These are phyloP conservation scores for Thamnophis elegans DNA, from an alignment of 2,797 vertebrate species.

Conservation along the genomic window DNA sequence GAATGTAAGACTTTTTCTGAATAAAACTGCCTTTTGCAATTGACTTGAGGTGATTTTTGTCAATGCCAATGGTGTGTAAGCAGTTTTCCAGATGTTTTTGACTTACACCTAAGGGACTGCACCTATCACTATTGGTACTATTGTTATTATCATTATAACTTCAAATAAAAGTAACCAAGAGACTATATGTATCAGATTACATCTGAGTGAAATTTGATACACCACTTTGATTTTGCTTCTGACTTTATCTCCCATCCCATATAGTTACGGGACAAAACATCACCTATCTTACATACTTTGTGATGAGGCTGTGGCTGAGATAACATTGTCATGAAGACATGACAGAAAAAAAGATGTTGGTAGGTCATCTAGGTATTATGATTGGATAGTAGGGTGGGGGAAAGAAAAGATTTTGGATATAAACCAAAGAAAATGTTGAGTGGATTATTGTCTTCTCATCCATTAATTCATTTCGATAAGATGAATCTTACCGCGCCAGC, in stretches of 20 bases:
- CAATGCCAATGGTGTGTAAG: background rate
- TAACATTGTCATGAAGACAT: background rate
- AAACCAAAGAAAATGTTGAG: background rate
- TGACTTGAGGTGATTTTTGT: background rate
- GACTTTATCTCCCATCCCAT: background rate
- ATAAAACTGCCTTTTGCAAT: background rate
- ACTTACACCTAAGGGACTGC: background rate
- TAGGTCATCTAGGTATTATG: background rate
- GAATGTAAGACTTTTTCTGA: background rate
- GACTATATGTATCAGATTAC: background rate
- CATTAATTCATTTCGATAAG: background rate
- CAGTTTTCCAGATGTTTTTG: background rate
- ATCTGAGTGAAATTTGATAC: background rate
- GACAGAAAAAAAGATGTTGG: background rate
- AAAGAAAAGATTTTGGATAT: background rate
- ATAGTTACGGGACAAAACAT: background rate
- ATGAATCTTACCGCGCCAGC: background rate
- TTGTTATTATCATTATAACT: background rate
- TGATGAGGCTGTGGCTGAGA: background rate
- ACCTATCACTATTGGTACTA: background rate
- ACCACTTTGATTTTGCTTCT: background rate
- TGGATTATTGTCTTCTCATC: background rate
- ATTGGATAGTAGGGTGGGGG: background rate
- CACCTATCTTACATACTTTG: background rate
- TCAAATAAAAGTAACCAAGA: background rate